These are phyloP conservation scores for Neopelma chrysocephalum DNA, from an alignment of 2,797 vertebrate species.

Conservation along the genomic window DNA sequence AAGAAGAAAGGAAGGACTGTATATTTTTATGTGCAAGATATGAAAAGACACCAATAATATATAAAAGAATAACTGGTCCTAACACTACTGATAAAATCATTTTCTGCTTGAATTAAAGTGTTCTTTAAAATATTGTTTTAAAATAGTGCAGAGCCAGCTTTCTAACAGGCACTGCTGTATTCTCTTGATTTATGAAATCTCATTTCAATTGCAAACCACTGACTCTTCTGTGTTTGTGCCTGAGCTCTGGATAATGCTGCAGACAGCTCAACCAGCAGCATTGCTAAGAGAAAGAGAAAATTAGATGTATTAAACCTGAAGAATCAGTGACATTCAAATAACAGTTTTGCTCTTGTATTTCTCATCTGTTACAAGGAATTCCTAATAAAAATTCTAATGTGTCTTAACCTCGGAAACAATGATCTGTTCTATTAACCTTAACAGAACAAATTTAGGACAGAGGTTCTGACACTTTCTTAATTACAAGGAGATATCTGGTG, in stretches of 20 bases:
- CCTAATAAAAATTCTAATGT: conserved; percentile 31
- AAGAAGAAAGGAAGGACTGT: neutral
- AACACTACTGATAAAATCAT: neutral
- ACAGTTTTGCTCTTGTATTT: conserved; percentile 23
- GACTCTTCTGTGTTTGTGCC: conserved; percentile 13
- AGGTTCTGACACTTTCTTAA: conserved; percentile 25
- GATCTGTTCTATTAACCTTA: conserved; percentile 7
- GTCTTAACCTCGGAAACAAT: conserved; percentile 21
- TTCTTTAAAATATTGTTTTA: conserved; percentile 14
- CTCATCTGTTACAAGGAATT: conserved; percentile 45
- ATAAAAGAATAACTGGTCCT: neutral
- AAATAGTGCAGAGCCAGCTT: conserved; percentile 10
- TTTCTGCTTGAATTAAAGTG: conserved; percentile 27
- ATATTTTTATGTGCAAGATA: neutral
- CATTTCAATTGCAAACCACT: conserved; percentile 46
- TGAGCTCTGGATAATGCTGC: conserved; percentile 13
- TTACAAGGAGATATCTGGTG: neutral
- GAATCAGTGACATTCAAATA: conserved; percentile 48
- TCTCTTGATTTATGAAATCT: conserved; percentile 54
- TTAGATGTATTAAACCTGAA: conserved; percentile 38
- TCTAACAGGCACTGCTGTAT: neutral
- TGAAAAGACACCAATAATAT: neutral
- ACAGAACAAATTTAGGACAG: neutral
- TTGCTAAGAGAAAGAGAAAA: conserved; percentile 8
- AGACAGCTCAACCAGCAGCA: conserved; percentile 26